Evolutionary conservation across 2,888 invertebrate genomes (phyloP).

Genomic region (Melipona beecheii): DNA sequence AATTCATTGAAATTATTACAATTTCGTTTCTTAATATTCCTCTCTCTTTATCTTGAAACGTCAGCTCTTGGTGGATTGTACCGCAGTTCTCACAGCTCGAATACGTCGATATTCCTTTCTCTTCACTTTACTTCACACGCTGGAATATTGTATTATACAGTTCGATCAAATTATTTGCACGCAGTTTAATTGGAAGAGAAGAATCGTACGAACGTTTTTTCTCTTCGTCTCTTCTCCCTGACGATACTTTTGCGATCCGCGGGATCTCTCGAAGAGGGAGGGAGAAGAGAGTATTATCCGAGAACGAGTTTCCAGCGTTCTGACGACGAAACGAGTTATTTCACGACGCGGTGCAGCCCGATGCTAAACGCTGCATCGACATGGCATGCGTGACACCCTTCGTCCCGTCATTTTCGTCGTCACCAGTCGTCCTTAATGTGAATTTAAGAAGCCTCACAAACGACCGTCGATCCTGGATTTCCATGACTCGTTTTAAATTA

Average conservation of each 20-base stretch:
- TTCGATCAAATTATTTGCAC: no score
- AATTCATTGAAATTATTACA: no score
- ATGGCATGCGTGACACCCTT: slow-evolving; percentile 40
- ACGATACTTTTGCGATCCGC: not conserved
- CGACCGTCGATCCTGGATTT: slow-evolving; percentile 51
- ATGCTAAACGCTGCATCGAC: slow-evolving; percentile 32
- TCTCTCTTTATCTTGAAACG: no score
- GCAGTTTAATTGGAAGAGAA: no score
- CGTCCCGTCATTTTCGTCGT: slow-evolving; percentile 55
- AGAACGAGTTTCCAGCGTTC: slow-evolving; percentile 19
- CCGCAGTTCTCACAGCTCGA: no score
- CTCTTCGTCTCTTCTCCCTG: no score
- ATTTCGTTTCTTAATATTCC: no score
- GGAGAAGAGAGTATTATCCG: not conserved
- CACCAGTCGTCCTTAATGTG: slow-evolving; percentile 60
- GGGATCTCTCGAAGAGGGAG: not conserved
- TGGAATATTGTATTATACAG: no score
- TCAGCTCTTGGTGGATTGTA: no score
- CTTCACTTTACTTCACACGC: no score
- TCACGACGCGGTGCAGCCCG: not conserved
- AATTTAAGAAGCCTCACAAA: slow-evolving; percentile 62
- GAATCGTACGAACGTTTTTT: no score
- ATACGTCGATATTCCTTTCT: no score
- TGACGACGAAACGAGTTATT: slow-evolving; percentile 24
- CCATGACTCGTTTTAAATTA: slow-evolving; percentile 53